Conservation (phyloP, 30 jellyfish, hydroid and myxozoan genomes). For the Phacellophora camtschatica region DNA sequence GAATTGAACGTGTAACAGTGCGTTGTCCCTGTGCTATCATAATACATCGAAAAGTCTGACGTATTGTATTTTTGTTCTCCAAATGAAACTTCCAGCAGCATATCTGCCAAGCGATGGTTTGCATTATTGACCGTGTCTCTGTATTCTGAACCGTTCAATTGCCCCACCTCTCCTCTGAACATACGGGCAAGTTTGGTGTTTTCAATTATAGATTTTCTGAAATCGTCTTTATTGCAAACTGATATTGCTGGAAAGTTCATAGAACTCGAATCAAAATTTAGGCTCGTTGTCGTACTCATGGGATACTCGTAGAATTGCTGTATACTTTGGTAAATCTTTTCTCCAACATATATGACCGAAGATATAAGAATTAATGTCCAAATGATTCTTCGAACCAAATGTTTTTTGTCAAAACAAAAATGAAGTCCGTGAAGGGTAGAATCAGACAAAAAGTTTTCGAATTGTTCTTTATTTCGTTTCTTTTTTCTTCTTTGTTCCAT, state of each 20-base stretch:
- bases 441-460: slow-evolving; percentile 44
- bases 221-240: slow-evolving; percentile 82
- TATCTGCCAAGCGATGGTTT: slow-evolving; percentile 65
- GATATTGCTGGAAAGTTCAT: slow-evolving; percentile 92
- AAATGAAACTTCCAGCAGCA: slow-evolving; percentile 49
- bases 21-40: slow-evolving; percentile 73
- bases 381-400: slow-evolving; percentile 70
- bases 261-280: slow-evolving; percentile 21
- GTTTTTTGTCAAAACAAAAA: slow-evolving; percentile 83
- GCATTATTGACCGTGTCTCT: slow-evolving; percentile 48
- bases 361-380: slow-evolving; percentile 76
- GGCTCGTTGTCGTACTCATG: slow-evolving; percentile 81
- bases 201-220: slow-evolving; percentile 39
- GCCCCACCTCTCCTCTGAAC: background rate
- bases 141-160: slow-evolving; percentile 58
- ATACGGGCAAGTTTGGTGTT: slow-evolving; percentile 40
- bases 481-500: slow-evolving; percentile 58
- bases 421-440: slow-evolving; percentile 89
- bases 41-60: slow-evolving; percentile 49
- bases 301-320: slow-evolving; percentile 71
- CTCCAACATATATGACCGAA: slow-evolving; percentile 74
- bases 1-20: slow-evolving; percentile 88
- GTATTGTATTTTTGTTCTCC: slow-evolving; percentile 16
- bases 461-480: slow-evolving; percentile 62
- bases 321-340: slow-evolving; percentile 73